Evolutionary conservation across 1,140 invertebrate genomes (phyloP).

Genomic region (Zaprionus tsacasi): DNA sequence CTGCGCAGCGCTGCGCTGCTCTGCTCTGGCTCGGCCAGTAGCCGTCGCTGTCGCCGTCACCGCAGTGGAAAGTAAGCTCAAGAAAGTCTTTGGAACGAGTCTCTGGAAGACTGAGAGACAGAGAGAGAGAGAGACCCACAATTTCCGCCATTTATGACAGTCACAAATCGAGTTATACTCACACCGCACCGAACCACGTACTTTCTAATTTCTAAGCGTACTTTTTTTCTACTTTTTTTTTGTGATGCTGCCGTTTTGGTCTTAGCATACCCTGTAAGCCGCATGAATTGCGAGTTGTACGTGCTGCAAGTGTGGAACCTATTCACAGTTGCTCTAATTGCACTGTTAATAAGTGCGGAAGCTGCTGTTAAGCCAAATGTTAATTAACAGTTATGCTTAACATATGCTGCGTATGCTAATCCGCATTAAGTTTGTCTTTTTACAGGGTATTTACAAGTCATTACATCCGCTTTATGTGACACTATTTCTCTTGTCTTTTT

Average conservation of each 20-base stretch:
- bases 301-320: not conserved
- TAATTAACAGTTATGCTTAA: not conserved
- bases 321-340: not conserved
- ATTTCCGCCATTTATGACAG: slow-evolving; percentile 83
- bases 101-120: slow-evolving; percentile 3
- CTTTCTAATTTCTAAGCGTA: slow-evolving; percentile 80
- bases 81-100: slow-evolving; percentile 48
- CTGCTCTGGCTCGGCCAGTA: slow-evolving; percentile 16
- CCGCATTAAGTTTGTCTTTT: too few relatives aligned
- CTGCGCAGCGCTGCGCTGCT: slow-evolving; percentile 3
- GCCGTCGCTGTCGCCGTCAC: slow-evolving; percentile 12
- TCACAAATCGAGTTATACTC: slow-evolving; percentile 82
- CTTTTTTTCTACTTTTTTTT: slow-evolving; percentile 55
- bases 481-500: slow-evolving; percentile 47
- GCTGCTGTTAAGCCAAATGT: not conserved
- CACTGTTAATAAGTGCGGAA: not conserved
- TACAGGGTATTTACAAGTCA: slow-evolving; percentile 26
- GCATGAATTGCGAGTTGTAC: not conserved
- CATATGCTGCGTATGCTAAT: too few relatives aligned
- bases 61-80: slow-evolving; percentile 71
- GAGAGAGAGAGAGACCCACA: slow-evolving; percentile 62
- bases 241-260: slow-evolving; percentile 55
- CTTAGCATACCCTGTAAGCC: slow-evolving; percentile 25
- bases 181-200: slow-evolving; percentile 64
- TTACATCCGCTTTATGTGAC: slow-evolving; percentile 16